phyloP scores from a whole-genome alignment of 2,113 vertebrate genomes.

The Elanoides forficatus region DNA sequence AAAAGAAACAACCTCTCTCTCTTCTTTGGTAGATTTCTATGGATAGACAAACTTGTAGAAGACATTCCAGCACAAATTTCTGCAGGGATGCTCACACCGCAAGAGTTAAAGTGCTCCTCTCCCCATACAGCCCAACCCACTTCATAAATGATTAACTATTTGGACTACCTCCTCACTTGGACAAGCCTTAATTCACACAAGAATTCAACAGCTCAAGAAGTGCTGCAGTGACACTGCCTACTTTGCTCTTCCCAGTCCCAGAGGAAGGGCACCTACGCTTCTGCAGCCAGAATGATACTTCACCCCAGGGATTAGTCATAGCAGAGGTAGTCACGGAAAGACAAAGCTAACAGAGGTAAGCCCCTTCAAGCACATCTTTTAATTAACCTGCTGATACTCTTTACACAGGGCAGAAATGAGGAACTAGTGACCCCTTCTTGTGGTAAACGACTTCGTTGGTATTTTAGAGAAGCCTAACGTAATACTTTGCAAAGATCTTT shows the following conservation, averaged over 20 bases:
- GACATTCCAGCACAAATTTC: not conserved
- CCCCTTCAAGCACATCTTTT: not conserved
- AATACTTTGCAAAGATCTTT: not conserved
- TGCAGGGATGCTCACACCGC: not conserved
- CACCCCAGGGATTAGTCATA: constrained; percentile 18
- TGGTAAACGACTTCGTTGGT: not conserved
- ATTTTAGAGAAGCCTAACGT: not conserved
- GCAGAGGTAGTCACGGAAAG: not conserved
- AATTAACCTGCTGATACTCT: not conserved
- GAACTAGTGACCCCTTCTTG: not conserved
- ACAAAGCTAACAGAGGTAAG: not conserved
- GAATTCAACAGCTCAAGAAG: not conserved
- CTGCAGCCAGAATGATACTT: constrained; percentile 16
- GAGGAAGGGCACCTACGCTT: constrained; percentile 3
- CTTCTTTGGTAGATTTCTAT: not conserved
- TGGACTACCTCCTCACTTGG: not conserved
- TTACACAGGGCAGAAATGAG: not conserved
- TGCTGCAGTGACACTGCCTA: not conserved
- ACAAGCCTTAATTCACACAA: constrained; percentile 11
- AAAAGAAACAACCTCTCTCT: not conserved
- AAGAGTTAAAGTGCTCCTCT: not conserved
- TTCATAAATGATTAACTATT: not conserved
- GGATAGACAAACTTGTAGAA: not conserved
- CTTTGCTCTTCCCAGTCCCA: not conserved
- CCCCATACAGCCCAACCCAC: not conserved